Conservation (phyloP, 2,888 invertebrate genomes). For the Nasonovia ribisnigri region DNA sequence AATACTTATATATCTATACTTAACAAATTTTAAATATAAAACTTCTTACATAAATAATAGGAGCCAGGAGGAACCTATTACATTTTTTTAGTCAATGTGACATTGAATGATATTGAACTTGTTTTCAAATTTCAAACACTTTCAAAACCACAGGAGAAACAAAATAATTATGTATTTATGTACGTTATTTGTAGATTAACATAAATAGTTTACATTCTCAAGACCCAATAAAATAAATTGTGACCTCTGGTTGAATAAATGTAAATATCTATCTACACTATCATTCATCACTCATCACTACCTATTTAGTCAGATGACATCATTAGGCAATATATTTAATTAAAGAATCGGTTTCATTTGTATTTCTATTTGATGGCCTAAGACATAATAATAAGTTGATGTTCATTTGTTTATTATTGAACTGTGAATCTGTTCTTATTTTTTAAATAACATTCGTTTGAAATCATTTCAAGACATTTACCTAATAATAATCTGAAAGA, state of each 20-base stretch:
- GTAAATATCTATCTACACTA: background rate
- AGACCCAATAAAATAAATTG: background rate
- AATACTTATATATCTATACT: constrained; percentile 14
- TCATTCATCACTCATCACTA: background rate
- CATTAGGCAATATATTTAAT: background rate
- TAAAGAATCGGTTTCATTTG: background rate
- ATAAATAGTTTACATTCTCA: background rate
- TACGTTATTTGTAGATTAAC: background rate
- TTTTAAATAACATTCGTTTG: background rate
- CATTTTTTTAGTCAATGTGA: constrained; percentile 28
- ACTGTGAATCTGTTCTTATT: background rate
- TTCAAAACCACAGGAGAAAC: background rate
- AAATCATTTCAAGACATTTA: background rate
- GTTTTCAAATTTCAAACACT: background rate
- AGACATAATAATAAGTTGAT: background rate
- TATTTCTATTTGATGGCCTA: background rate
- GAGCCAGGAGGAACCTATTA: background rate
- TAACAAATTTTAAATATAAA: constrained; percentile 40
- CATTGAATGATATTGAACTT: constrained; percentile 28
- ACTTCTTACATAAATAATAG: constrained; percentile 30
- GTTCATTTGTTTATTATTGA: background rate
- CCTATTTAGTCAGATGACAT: background rate
- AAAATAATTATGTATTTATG: background rate
- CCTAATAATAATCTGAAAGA: background rate
- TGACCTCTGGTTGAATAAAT: constrained; percentile 1